Conservation (phyloP, 2,888 invertebrate species). For the Drosophila histrio region DNA sequence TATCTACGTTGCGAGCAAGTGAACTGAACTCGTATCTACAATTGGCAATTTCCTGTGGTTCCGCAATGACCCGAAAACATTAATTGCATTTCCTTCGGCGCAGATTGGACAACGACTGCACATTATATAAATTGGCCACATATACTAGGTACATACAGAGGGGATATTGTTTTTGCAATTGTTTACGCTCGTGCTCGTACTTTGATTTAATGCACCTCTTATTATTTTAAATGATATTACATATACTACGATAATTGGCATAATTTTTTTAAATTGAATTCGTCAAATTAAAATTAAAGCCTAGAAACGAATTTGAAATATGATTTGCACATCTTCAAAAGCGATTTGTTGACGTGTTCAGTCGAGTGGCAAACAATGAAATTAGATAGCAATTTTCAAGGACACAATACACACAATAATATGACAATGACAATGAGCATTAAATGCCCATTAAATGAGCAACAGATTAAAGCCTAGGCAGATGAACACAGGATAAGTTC, state of each 20-base stretch:
- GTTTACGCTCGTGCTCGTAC: neutral
- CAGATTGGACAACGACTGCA: constrained; percentile 19
- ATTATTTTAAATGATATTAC: too few relatives aligned
- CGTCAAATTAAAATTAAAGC: neutral
- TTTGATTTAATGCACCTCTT: too few relatives aligned
- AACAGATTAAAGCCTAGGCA: neutral
- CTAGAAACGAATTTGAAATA: neutral
- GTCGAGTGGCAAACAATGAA: neutral
- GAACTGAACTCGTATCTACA: constrained; percentile 22
- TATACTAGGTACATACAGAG: neutral
- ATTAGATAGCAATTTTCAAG: constrained; percentile 8
- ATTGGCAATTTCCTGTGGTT: constrained; percentile 28
- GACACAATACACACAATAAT: neutral
- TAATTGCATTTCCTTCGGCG: constrained; percentile 44
- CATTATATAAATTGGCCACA: neutral
- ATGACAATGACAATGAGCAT: neutral
- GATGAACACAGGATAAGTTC: neutral
- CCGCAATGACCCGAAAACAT: constrained; percentile 23
- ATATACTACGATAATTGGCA: neutral
- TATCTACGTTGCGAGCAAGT: constrained; percentile 27
- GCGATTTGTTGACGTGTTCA: neutral
- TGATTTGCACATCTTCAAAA: neutral
- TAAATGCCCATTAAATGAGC: neutral
- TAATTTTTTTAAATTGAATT: neutral
- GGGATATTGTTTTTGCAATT: neutral